phyloP scores from a whole-genome alignment of 2,888 invertebrate genomes.

The Eremobia ochroleuca region DNA sequence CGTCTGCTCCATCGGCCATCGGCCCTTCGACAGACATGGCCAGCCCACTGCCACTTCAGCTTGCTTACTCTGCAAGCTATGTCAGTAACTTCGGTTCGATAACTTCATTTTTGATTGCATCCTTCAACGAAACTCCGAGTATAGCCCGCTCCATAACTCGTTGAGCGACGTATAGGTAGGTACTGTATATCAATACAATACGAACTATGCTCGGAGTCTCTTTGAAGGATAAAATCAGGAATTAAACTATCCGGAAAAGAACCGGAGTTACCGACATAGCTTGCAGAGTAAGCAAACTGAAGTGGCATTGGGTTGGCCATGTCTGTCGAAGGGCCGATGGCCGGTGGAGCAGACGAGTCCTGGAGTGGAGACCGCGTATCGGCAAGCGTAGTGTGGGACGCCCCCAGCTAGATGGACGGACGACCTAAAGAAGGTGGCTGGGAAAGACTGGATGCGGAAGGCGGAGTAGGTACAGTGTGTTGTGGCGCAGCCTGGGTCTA shows the following conservation, averaged over 20 bases:
- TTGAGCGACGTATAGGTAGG: neutral
- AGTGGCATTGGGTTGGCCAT: neutral
- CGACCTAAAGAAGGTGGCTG: neutral
- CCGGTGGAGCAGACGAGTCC: neutral
- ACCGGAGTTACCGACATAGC: neutral
- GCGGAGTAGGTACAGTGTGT: neutral
- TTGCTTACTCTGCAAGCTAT: no score
- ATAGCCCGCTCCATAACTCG: neutral
- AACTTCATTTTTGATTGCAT: neutral
- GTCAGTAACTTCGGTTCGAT: no score
- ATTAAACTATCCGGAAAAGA: neutral
- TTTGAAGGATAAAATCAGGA: neutral
- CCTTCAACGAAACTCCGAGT: neutral
- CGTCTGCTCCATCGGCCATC: neutral
- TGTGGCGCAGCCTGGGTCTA: neutral
- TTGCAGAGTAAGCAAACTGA: no score
- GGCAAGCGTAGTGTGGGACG: neutral
- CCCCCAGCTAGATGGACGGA: neutral
- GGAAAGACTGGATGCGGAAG: neutral
- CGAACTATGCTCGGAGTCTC: no score
- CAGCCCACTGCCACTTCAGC: no score
- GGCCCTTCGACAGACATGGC: no score
- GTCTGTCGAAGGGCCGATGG: neutral
- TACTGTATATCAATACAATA: conserved; percentile 14
- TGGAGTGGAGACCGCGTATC: neutral